Base-by-base conservation (phyloP, 1,140 invertebrate genomes). In the Euborellia annulipes region DNA sequence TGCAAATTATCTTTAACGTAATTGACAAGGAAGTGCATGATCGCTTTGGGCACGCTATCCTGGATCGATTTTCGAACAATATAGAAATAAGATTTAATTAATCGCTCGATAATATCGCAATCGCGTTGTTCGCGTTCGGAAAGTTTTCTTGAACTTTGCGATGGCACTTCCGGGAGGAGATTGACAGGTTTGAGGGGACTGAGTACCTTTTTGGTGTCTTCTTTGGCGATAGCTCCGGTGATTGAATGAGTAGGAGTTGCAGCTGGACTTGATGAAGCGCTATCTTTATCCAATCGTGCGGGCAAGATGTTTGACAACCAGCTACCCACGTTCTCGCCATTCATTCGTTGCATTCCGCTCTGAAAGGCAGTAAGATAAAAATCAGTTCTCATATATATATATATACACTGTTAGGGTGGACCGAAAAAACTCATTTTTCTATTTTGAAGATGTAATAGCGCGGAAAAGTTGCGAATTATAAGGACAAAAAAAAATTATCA, bases 11-110 rank as follows among this genome's bases (percentile, higher is more conserved):
- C 92, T 62, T 95, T 91, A 32, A 97, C 89, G 64, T 76, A 86
- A 69, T 98, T 98, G 41, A 99, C 96, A 56, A 99, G 70, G 67
- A 98, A 98, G 71, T 98, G 91, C 96, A 99, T 99, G 51, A 99
- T 85, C 21, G 94, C 91, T 68, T 99, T 99, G 8, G 96, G 96
- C 39, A 98, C 91, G 43, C 82, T 90, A 65, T 99, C 96, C 66
- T 98, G 93, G 62, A 98, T 97, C 30, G 89, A 95, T 68, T 98
- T 98, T 20, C 92, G 75, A 20, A 98, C 89, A 59, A 99, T 98
- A 63, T 94, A 85, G 69, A 98, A 99, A 67, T 99, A 99, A 1
- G 89, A 92, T 62, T 91, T 91, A 54, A 99, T 98, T 30, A 99
- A 72, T 50, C 86, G 78, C 63, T 98, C 92, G 57, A 98, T 98